Base-by-base conservation (phyloP, 2,113 vertebrate genomes). In the Muscicapa adusta region DNA sequence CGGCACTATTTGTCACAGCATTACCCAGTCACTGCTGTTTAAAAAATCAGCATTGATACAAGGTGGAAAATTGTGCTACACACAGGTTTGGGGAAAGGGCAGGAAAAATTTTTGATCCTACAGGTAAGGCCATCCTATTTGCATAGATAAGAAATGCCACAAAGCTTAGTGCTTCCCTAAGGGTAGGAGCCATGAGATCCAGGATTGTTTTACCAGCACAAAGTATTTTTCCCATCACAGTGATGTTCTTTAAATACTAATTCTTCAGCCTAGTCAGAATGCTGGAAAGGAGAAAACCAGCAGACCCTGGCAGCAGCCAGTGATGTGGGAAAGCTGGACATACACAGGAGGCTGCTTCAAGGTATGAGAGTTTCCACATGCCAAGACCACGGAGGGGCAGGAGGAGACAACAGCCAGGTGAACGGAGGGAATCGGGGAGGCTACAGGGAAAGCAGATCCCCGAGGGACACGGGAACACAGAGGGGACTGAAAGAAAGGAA, bases 401-500 rank as follows among this genome's bases (percentile, higher is more conserved):
- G 48, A 75, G 47, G n/a, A 79, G 77, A 28, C 1, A 22, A 63
- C 0, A 3, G 24, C 33, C 36, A 18, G 19, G 45, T 2, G 42
- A 62, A 47, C 0, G 0, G 23, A 63, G 22, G 57, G 57, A 48
- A 29, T 8, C 2, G 3, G 13, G 16, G 12, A 88, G 45, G 31
- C 29, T 40, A 7, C n/a, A 47, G 57, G 45, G 54, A 82, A 86
- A 57, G 14, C 13, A 47, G 72, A 33, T 20, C 34, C 42, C 25
- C 0, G 1, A 78, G n/a, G 42, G 9, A n/a, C 38, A 25, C 0
- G 1, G 51, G 51, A 85, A 28, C 36, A 34, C 0, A 0, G n/a
- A 75, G 33, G 15, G 40, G 50, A 29, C 0, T 20, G 72, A 70
- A 85, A 73, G 38, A n/a, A 80, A 83, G 56, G 31, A 73, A 70